Base-by-base conservation (phyloP, 2,113 vertebrate genomes). In the Rhizomys pruinosus region DNA sequence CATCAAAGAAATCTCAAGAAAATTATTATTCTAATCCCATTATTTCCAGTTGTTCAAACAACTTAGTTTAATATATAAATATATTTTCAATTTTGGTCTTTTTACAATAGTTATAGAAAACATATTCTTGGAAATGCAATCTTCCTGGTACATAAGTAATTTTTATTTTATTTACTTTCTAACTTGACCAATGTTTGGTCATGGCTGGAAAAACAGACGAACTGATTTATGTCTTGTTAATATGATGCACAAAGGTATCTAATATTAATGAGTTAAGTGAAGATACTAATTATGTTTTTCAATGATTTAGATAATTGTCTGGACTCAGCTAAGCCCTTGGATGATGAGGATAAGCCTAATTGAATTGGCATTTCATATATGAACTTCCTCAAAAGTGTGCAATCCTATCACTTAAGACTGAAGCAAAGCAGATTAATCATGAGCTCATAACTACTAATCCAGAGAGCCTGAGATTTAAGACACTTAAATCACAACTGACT, bases 1-100 rank as follows among this genome's bases (percentile, higher is more conserved):
- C 76, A 72, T 74, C n/a, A 91, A 68, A 94, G 27, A 87, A 92
- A 87, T 91, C 4, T 88, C 25, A 63, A 85, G 34, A 88, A 81
- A 90, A 77, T 44, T 69, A 93, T 74, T 87, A 73, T 19, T 2
- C 2, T n/a, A 89, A 77, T 29, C 37, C 19, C 17, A 20, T 42
- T 94, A 89, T 71, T 94, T 87, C 68, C 90, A 71, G 52, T 39
- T 57, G 63, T 69, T 87, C 44, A 89, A 84, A 88, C 2, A 73
- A 82, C 5, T 32, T 69, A 90, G 39, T 42, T 92, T 80, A 73
- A 90, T 92, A 68, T 69, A 37, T 34, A 81, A 76, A 37, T 88
- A 64, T 64, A 2, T 68, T 88, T 73, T 78, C 6, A 78, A 84
- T 79, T 78, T 66, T 82, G 44, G 47, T 86, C 1, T 66, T 90